Evolutionary conservation across 2,797 vertebrate species (phyloP).

Genomic region (Clarias platycephalus): DNA sequence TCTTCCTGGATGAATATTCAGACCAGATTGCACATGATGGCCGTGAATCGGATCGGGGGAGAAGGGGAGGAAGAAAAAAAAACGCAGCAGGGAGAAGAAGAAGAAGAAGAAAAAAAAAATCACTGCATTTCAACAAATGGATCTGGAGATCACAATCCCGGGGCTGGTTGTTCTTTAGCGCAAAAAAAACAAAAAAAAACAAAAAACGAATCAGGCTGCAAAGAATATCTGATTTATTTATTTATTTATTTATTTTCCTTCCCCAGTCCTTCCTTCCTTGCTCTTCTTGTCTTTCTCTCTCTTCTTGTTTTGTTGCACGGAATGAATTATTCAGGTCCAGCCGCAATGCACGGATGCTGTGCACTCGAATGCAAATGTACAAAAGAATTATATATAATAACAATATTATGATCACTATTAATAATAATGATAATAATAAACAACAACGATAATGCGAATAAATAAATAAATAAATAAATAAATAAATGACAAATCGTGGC

Average conservation of each 20-base stretch:
- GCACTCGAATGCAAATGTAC: neutral
- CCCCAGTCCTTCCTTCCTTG: neutral
- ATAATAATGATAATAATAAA: neutral
- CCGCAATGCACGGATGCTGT: conserved; percentile 6
- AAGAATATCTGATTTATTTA: too few species aligned
- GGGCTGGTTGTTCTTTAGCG: neutral
- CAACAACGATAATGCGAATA: too few species aligned
- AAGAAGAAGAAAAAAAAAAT: neutral
- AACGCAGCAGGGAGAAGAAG: conserved; percentile 17
- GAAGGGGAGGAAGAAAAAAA: neutral
- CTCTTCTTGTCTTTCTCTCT: neutral
- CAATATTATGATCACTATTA: neutral
- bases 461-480: too few species aligned
- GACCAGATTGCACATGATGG: conserved; percentile 31
- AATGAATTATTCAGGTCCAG: conserved; percentile 28
- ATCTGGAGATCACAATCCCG: conserved; percentile 12
- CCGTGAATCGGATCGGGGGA: conserved; percentile 19
- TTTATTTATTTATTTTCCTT: too few species aligned
- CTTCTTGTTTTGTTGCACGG: conserved; percentile 2
- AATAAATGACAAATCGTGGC: conserved; percentile 14
- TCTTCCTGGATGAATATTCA: conserved; percentile 17
- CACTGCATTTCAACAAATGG: conserved; percentile 9
- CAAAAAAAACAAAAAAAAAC: too few species aligned
- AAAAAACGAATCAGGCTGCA: neutral
- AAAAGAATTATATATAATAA: too few species aligned